Conservation (phyloP, 2,888 invertebrate species). For the Pecten maximus region DNA sequence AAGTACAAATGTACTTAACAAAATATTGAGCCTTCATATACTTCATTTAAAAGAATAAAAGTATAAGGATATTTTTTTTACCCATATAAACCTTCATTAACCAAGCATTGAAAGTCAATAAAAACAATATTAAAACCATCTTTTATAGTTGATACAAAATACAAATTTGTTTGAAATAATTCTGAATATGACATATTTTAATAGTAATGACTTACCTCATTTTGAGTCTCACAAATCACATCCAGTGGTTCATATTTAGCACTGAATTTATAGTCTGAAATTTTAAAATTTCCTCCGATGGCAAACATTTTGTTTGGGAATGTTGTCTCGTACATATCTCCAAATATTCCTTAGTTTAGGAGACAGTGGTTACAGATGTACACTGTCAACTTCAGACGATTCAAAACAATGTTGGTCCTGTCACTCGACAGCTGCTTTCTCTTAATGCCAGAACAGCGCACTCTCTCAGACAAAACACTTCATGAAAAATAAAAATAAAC, state of each 20-base stretch:
- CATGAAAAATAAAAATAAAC: background rate
- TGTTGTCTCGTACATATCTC: background rate
- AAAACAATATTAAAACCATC: too few relatives aligned
- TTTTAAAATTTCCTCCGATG: slow-evolving; percentile 73
- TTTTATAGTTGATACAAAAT: too few relatives aligned
- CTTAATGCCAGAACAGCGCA: background rate
- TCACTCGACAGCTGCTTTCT: background rate
- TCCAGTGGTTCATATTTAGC: slow-evolving; percentile 76
- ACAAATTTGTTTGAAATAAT: too few relatives aligned
- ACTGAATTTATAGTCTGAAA: slow-evolving; percentile 68
- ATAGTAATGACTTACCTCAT: slow-evolving; percentile 76
- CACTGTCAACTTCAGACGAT: background rate
- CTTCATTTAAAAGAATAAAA: too few relatives aligned
- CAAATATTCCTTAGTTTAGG: background rate
- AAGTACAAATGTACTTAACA: too few relatives aligned
- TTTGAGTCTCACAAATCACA: slow-evolving; percentile 71
- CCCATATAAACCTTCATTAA: too few relatives aligned
- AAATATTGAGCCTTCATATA: too few relatives aligned
- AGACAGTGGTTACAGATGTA: background rate
- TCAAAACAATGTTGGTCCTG: background rate
- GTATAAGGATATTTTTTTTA: too few relatives aligned
- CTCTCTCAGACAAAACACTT: background rate
- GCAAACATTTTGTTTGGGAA: slow-evolving; percentile 71
- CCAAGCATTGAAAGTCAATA: too few relatives aligned
- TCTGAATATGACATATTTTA: too few relatives aligned